Evolutionary conservation across 2,888 invertebrate genomes (phyloP).

Genomic region (Bellardia pandia): DNA sequence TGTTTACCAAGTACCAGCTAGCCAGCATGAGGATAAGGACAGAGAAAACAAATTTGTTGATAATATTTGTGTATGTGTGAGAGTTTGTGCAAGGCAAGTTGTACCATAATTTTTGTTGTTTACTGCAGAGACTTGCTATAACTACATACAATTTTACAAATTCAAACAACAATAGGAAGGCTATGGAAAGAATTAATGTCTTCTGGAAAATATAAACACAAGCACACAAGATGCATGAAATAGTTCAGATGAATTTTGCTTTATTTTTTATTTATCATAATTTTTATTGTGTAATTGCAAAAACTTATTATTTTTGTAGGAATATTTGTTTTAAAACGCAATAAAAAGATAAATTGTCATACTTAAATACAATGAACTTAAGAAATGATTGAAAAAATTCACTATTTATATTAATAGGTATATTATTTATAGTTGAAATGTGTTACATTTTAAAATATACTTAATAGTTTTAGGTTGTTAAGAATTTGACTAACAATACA

Average conservation of each 20-base stretch:
- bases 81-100: slow-evolving; percentile 5
- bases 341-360: background rate
- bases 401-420: too few species aligned
- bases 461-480: too few species aligned
- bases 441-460: too few species aligned
- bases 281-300: background rate
- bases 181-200: slow-evolving; percentile 1
- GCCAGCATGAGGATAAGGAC: background rate
- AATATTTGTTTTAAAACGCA: background rate
- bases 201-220: slow-evolving; percentile 7
- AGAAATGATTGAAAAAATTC: too few species aligned
- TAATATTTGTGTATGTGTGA: slow-evolving; percentile 10
- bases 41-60: slow-evolving; percentile 21
- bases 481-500: too few species aligned
- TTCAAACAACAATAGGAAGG: slow-evolving; percentile 1
- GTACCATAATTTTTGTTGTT: slow-evolving; percentile 19
- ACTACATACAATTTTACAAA: background rate
- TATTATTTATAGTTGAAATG: too few species aligned
- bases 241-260: background rate
- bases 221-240: slow-evolving; percentile 6
- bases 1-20: background rate
- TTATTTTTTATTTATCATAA: background rate
- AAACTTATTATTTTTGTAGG: background rate
- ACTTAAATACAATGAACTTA: too few species aligned
- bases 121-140: slow-evolving; percentile 2